Evolutionary conservation across 2,888 invertebrate species (phyloP).

Genomic region (Empis livida): DNA sequence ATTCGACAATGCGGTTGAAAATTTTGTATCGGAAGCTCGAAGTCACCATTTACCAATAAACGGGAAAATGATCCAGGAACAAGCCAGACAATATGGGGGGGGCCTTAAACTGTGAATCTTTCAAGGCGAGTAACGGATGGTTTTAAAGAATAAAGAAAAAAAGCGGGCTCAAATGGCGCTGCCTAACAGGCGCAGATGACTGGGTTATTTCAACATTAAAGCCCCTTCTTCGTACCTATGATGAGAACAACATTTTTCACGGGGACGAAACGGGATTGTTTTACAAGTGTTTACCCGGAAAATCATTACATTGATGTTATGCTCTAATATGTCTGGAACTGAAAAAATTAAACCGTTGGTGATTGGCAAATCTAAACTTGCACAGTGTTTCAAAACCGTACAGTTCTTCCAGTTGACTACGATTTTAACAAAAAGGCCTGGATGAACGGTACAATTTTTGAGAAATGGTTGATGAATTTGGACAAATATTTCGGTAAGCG

Average conservation of each 20-base stretch:
- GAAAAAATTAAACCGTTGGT: constrained; percentile 21
- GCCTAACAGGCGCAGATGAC: constrained; percentile 4
- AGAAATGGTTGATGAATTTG: constrained; percentile 4
- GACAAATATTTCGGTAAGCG: not conserved
- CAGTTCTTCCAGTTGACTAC: constrained; percentile 16
- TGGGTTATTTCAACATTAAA: constrained; percentile 13
- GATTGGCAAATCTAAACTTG: constrained; percentile 22
- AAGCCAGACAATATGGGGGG: not conserved
- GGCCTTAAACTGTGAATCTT: constrained; percentile 1
- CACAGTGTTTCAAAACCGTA: constrained; percentile 23
- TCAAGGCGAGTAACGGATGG: constrained; percentile 13
- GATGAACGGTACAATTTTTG: constrained; percentile 14
- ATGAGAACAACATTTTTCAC: constrained; percentile 5
- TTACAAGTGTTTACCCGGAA: constrained; percentile 20
- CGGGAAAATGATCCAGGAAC: not conserved
- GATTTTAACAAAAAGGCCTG: constrained; percentile 19
- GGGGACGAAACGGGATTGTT: constrained; percentile 20
- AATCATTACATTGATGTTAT: constrained; percentile 22
- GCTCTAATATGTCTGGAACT: constrained; percentile 22
- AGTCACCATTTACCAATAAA: not conserved
- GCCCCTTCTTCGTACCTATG: constrained; percentile 17
- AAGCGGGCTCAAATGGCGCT: not conserved
- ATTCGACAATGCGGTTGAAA: not conserved
- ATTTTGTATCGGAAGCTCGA: not conserved
- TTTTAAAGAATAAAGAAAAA: constrained; percentile 13